Evolutionary conservation across 2,113 vertebrate species (phyloP), one percentile per base, ranked within the genome.

Genomic region (Nansenia antarctica): DNA sequence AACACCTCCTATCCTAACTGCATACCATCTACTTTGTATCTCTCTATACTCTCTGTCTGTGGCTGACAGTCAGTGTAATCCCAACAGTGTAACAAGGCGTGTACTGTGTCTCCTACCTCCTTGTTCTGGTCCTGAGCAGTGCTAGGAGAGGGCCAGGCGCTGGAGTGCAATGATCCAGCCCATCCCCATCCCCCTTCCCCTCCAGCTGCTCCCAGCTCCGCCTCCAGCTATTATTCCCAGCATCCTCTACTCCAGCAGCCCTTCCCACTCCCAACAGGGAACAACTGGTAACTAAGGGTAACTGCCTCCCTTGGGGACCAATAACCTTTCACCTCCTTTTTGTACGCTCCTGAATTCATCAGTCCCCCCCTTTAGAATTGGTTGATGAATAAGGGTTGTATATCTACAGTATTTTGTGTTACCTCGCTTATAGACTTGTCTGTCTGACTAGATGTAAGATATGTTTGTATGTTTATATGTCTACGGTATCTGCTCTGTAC

Each of bases 281-380:
- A 65, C 62, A 67, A 72, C 64, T 73, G 61, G 87, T 88, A 82
- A 91, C 89, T 88, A 87, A 64, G 82, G 85, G 88, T 84, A 89
- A 88, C 88, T 74, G 79, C 86, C 78, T 88, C 90, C 85, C 82
- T 32, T 69, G 59, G 81, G 79, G 76, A 84, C 42, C 42, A 69
- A 73, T 85, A 84, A 76, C 85, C 90, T 88, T 67, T 87, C 78
- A 87, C 85, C 85, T 75, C 30, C 24, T 78, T 77, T 82, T 87
- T 88, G 78, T 85, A 82, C 45, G 20, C 60, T 61, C 60, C 59
- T 64, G 37, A 37, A 78, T 70, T 64, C 67, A 70, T 65, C 63
- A 55, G 59, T 57, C 55, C 18, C 18, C 20, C 61, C 6, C 1
- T 30, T 58, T n/a, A 24, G 24, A n/a, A n/a, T n/a, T n/a, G n/a